Conservation (phyloP, 1,140 invertebrate genomes). For the Coenobita brevimanus region DNA sequence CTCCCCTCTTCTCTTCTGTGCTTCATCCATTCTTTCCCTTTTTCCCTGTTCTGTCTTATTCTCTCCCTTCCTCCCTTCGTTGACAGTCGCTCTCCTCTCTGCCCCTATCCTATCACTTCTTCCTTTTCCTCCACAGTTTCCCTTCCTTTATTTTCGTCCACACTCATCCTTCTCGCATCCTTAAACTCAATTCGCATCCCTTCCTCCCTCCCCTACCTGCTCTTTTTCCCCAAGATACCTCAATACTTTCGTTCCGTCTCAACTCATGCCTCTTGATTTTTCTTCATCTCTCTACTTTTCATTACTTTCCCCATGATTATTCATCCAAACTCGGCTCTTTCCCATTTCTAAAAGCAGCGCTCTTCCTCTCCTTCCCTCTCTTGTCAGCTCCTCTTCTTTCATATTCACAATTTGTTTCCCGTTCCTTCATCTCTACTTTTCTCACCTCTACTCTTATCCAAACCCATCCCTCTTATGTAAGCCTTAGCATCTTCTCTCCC, state of each 20-base stretch:
- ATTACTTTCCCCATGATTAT: too few relatives aligned
- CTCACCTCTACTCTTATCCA: too few relatives aligned
- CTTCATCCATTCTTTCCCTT: not conserved
- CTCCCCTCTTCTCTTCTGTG: not conserved
- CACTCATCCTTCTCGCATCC: not conserved
- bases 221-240: not conserved
- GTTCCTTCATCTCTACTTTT: too few relatives aligned
- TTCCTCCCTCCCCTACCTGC: not conserved
- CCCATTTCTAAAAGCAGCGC: not conserved
- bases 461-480: too few relatives aligned
- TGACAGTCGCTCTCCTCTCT: not conserved
- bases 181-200: not conserved
- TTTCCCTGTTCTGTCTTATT: not conserved
- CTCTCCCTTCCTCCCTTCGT: not conserved
- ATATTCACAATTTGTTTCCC: too few relatives aligned
- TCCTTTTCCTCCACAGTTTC: not conserved
- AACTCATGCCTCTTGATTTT: not conserved
- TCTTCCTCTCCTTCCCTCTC: not conserved
- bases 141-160: not conserved
- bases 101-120: not conserved
- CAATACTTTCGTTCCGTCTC: not conserved
- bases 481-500: too few relatives aligned
- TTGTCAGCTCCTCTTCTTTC: too few relatives aligned
- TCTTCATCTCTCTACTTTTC: not conserved
- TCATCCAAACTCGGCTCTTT: too few relatives aligned